Base-by-base conservation (phyloP, 35 echinoderm and acorn worm species). In the Ophiothrix spiculata region DNA sequence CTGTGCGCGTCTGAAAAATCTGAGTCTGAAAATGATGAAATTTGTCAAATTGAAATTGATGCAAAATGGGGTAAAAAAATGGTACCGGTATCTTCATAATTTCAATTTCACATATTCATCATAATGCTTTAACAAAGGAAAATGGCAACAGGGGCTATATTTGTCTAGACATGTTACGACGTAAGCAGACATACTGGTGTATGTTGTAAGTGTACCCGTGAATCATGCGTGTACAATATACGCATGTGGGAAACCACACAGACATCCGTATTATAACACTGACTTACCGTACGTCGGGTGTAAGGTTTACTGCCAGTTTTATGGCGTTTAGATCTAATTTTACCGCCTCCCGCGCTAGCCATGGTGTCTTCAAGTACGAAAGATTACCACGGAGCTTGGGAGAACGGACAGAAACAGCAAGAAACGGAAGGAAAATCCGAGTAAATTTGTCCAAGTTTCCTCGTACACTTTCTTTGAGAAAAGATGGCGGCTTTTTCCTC, bases 401-500 rank as follows among this genome's bases (percentile, higher is more conserved):
- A 84, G 45, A 84, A 84, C 81, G 81, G 81, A 54, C 34, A 32
- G 63, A 84, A 84, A 74, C 14, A 37, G 32, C 35, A 21, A 84
- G 35, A 25, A 64, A 54, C 46, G 36, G 81, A 31, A 63, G 35
- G 35, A 60, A 36, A 84, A 34, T 36, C 39, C 46, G 35, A 31
- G 37, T 84, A 39, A 28, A 63, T 64, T 54, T 37, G 81, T 32
- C 49, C 56, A 60, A 82, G 49, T 56, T 63, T 84, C 81, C 54
- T 88, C 77, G 36, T 60, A 40, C 36, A 49, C 77, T 38, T 77
- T 80, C 77, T 80, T 23, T 31, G 75, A 84, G 85, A 87, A 90
- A 97, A 97, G 90, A 97, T 97, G 93, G 94, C 94, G 94, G 94
- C 83, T 97, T 91, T 95, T 97, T 92, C 82, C 77, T 79, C 49